Evolutionary conservation across 2,888 invertebrate species (phyloP).

Genomic region (Eupeodes latifasciatus): DNA sequence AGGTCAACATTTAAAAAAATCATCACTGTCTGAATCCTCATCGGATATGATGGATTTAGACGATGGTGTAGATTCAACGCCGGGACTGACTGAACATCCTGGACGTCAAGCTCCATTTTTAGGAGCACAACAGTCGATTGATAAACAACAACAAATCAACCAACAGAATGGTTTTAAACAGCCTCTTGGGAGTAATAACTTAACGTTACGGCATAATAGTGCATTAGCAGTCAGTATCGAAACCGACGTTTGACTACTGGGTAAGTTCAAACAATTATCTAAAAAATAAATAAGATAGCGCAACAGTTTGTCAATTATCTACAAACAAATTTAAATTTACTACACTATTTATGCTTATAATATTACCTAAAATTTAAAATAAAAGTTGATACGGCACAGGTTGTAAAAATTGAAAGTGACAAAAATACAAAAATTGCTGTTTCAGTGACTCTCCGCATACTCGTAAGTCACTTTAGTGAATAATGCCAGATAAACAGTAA

Average conservation of each 20-base stretch:
- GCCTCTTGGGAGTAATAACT: conserved; percentile 85
- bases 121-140: conserved; percentile 83
- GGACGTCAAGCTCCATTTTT: conserved; percentile 84
- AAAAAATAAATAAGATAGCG: too few species aligned
- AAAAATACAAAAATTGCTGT: too few species aligned
- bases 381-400: too few species aligned
- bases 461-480: too few species aligned
- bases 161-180: conserved; percentile 81
- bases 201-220: conserved; percentile 91
- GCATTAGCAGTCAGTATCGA: conserved; percentile 94
- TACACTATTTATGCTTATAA: too few species aligned
- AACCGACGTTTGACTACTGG: conserved; percentile 98
- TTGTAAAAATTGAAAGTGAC: too few species aligned
- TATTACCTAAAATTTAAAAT: too few species aligned
- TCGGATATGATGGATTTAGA: conserved; percentile 97
- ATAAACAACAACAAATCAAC: conserved; percentile 83
- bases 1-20: conserved; percentile 96
- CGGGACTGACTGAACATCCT: conserved; percentile 84
- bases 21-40: conserved; percentile 93
- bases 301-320: too few species aligned
- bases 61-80: conserved; percentile 88
- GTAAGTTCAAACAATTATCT: conserved; percentile 85
- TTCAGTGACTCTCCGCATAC: too few species aligned
- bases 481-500: too few species aligned
- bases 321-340: too few species aligned